phyloP scores from a whole-genome alignment of 2,888 invertebrate species.

The Bimastos eiseni region DNA sequence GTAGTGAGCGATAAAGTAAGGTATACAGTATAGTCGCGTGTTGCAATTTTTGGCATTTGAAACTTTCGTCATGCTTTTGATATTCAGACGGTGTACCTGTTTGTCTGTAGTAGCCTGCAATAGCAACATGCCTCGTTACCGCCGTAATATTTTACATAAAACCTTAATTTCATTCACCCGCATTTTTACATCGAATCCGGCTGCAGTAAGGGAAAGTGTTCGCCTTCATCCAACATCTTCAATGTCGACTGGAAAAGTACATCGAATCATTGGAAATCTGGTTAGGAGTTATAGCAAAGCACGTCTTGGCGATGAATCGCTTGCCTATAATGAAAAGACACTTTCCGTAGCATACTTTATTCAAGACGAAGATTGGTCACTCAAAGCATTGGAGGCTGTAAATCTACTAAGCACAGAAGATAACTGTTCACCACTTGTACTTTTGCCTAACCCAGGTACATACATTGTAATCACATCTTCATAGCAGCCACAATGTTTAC shows the following conservation, averaged over 20 bases:
- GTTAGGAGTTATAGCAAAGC: not conserved
- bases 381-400: constrained; percentile 13
- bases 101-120: not conserved
- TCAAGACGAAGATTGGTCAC: not conserved
- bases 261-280: not conserved
- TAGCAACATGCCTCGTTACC: not conserved
- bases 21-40: not conserved
- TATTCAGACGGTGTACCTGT: not conserved
- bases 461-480: not conserved
- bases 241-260: not conserved
- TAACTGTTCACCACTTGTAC: not conserved
- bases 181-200: not conserved
- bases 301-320: not conserved
- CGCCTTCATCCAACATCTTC: not conserved
- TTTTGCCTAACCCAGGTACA: not conserved
- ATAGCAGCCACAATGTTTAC: not conserved
- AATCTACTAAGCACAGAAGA: not conserved
- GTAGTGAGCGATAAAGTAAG: not conserved
- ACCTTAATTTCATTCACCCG: not conserved
- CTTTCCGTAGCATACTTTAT: constrained; percentile 13
- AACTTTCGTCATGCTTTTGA: not conserved
- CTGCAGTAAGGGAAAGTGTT: not conserved
- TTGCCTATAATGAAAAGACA: not conserved
- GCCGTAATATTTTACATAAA: not conserved
- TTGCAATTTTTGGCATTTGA: not conserved